Percentiles rank a stretch among this genome's conserved stretches.
These are phyloP conservation scores for Xylota segnis DNA, from an alignment of 2,888 invertebrate species.

Conservation along the genomic window DNA sequence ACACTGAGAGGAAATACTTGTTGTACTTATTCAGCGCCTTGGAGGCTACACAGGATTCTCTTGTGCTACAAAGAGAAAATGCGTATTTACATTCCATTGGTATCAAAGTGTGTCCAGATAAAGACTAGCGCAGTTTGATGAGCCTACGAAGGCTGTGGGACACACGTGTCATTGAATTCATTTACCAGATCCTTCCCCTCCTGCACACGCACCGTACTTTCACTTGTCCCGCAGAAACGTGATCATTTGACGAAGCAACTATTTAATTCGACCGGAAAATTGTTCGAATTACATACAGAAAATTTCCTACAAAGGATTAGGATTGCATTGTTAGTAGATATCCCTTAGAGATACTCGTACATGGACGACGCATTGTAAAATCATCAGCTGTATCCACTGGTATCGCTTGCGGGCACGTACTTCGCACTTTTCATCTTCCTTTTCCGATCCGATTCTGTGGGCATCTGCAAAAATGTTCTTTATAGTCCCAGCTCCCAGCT, in stretches of 20 bases:
- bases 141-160: conserved; percentile 1
- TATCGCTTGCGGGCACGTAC: conserved; percentile 68
- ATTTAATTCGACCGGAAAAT: conserved; percentile 66
- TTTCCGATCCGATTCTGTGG: conserved; percentile 37
- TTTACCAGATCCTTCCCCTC: conserved; percentile 48
- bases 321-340: conserved; percentile 60
- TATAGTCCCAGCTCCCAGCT: conserved; percentile 11
- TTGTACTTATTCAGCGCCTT: conserved; percentile 8
- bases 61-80: not conserved
- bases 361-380: conserved; percentile 49
- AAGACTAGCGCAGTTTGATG: conserved; percentile 8
- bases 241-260: conserved; percentile 55
- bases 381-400: conserved; percentile 70
- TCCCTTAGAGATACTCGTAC: conserved; percentile 49
- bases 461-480: conserved; percentile 71
- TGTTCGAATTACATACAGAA: conserved; percentile 66
- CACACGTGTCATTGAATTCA: conserved; percentile 69
- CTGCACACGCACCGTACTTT: conserved; percentile 23
- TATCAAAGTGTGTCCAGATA: not conserved
- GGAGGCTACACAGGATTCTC: not conserved
- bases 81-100: not conserved
- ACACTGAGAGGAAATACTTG: conserved; percentile 7
- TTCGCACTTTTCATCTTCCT: conserved; percentile 66
- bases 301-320: conserved; percentile 57
- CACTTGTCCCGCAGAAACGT: conserved; percentile 69